Evolutionary conservation across 92 coral and sea anemone genomes (phyloP), one percentile per base, ranked within the genome.

Genomic region (Umimayanthus kanabou): DNA sequence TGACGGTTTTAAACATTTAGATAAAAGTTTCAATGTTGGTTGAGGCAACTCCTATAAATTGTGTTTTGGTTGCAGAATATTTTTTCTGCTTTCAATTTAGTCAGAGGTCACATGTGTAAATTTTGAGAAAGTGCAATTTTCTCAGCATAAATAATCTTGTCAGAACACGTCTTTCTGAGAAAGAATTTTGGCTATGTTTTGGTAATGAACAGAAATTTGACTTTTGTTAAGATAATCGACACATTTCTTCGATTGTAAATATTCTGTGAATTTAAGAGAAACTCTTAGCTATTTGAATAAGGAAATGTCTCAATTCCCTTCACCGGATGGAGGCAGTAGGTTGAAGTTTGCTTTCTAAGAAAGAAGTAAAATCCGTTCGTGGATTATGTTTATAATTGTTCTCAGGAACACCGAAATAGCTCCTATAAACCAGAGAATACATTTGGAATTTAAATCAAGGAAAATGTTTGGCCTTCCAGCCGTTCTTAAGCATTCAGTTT

Each of bases 291-390:
- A 39, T 26, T 78, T 25, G 61, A 43, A 23, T 55, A 70, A 13
- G 77, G 73, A 49, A 47, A 83, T 25, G 23, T 64, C 22, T 26
- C n/a, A 30, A 50, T 78, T 78, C 40, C 66, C 77, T 81, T 39
- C 53, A 70, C 87, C 87, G 77, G 87, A 70, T 83, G 87, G 87
- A 83, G 78, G 77, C 77, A 37, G 14, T 25, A 82, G 10, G 39
- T 67, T 66, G 39, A 43, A 40, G 39, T 83, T 83, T 83, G 87
- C 87, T 83, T 83, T 83, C 87, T 70, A 47, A 83, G 87, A 83
- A 83, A 83, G 87, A 83, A 37, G 25, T 64, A 18, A 25, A 81
- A 83, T 69, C 39, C 45, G 3, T 70, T 83, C 74, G 9, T 45
- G 67, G 29, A 70, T 43, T 69, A 37, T 83, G 78, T 29, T 83